phyloP scores from a whole-genome alignment of 2,797 vertebrate species.

The Sebastes melanostomus region DNA sequence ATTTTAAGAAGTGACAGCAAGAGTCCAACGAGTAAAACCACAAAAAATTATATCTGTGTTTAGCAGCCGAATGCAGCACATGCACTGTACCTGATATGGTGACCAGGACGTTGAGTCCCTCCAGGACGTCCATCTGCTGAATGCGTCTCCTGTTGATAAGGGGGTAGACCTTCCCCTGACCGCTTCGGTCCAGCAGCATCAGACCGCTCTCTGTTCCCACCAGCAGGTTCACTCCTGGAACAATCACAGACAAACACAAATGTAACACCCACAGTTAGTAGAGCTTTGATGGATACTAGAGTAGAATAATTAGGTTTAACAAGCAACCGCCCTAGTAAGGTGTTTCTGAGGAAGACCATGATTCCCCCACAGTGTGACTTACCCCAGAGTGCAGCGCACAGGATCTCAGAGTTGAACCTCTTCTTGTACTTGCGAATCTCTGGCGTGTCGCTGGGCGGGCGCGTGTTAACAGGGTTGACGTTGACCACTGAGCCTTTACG shows the following conservation, averaged over 20 bases:
- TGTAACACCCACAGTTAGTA: not conserved
- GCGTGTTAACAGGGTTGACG: constrained; percentile 91
- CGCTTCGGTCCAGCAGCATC: constrained; percentile 90
- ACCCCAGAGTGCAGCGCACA: constrained; percentile 94
- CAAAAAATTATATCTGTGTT: accelerated
- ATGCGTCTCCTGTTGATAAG: constrained; percentile 90
- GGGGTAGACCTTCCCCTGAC: constrained; percentile 91
- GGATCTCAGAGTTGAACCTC: constrained; percentile 93
- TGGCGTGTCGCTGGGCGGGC: constrained; percentile 90
- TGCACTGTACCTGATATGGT: constrained; percentile 87
- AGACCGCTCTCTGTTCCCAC: constrained; percentile 90
- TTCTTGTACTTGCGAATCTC: constrained; percentile 97
- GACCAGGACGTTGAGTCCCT: constrained; percentile 91
- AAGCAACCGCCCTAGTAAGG: not conserved
- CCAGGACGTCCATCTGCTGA: constrained; percentile 93
- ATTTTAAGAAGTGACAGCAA: not conserved
- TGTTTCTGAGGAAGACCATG: not conserved
- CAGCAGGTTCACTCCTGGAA: constrained; percentile 89
- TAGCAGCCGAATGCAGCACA: not conserved
- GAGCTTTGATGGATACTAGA: not conserved
- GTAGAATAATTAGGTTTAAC: not conserved
- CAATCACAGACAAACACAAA: not conserved
- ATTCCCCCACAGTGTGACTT: not conserved
- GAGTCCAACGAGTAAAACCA: no score
- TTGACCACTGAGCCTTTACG: constrained; percentile 92